Conservation (phyloP, 2,113 vertebrate species). For the Corythaixoides concolor region DNA sequence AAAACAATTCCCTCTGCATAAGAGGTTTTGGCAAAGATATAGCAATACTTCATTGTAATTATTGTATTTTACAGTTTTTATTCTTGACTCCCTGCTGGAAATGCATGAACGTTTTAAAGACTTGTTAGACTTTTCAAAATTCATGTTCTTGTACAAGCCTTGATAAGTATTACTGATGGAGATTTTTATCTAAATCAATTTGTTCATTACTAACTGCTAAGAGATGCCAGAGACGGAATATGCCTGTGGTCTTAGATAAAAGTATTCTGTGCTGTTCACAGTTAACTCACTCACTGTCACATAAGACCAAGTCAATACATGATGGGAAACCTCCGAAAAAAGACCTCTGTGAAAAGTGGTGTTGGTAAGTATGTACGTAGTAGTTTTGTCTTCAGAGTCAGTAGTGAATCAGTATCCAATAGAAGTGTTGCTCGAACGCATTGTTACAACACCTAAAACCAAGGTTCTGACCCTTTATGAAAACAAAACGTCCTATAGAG, state of each 20-base stretch:
- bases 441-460: background rate
- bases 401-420: background rate
- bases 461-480: background rate
- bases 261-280: background rate
- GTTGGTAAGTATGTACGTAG: background rate
- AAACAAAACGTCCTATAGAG: background rate
- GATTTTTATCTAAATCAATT: constrained; percentile 20
- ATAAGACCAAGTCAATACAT: background rate
- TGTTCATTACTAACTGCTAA: background rate
- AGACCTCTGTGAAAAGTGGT: background rate
- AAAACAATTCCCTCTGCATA: background rate
- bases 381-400: background rate
- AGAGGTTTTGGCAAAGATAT: background rate
- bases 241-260: background rate
- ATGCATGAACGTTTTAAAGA: background rate
- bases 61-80: background rate
- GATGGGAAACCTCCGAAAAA: background rate
- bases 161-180: background rate
- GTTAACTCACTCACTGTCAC: background rate
- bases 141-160: background rate
- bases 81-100: background rate
- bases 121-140: constrained; percentile 17
- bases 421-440: background rate
- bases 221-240: background rate
- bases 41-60: background rate